A percentile compares a stretch with the other conserved stretches of the same genome.
Evolutionary conservation across 2,888 invertebrate species (phyloP).

Genomic region (Drosophila merina): DNA sequence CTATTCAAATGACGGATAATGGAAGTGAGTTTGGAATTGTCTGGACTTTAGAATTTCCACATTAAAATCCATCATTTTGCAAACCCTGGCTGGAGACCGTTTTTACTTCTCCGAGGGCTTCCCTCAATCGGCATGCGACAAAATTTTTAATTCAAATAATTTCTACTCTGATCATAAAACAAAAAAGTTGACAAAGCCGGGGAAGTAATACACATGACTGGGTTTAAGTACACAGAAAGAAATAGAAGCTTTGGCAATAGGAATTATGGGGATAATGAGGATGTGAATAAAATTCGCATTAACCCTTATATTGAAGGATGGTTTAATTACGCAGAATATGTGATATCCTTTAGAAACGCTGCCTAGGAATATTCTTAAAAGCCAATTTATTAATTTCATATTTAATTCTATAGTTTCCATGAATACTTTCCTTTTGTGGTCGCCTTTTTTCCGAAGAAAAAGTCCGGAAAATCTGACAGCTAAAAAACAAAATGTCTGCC

Average conservation of each 20-base stretch:
- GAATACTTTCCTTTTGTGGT: background rate
- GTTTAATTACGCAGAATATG: no score
- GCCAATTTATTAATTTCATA: no score
- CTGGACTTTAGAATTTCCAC: background rate
- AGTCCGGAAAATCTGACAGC: slow-evolving; percentile 19
- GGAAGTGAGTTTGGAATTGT: slow-evolving; percentile 1
- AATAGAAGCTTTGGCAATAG: background rate
- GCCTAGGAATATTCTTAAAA: no score
- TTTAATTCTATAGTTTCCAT: no score
- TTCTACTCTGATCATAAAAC: slow-evolving; percentile 8
- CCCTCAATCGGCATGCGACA: slow-evolving; percentile 12
- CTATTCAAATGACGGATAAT: slow-evolving; percentile 7
- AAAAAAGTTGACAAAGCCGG: slow-evolving; percentile 16
- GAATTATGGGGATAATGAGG: background rate
- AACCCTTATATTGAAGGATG: background rate
- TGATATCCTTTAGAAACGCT: no score
- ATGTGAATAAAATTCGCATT: background rate
- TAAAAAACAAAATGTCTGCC: slow-evolving; percentile 28
- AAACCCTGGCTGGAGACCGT: slow-evolving; percentile 13
- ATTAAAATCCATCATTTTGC: slow-evolving; percentile 28
- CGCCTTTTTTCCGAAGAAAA: background rate
- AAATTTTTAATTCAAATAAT: slow-evolving; percentile 30
- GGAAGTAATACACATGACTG: slow-evolving; percentile 33
- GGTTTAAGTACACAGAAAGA: background rate
- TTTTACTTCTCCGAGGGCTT: background rate